phyloP scores from a whole-genome alignment of 2,888 invertebrate species.

The Acanthococcus lagerstroemiae region DNA sequence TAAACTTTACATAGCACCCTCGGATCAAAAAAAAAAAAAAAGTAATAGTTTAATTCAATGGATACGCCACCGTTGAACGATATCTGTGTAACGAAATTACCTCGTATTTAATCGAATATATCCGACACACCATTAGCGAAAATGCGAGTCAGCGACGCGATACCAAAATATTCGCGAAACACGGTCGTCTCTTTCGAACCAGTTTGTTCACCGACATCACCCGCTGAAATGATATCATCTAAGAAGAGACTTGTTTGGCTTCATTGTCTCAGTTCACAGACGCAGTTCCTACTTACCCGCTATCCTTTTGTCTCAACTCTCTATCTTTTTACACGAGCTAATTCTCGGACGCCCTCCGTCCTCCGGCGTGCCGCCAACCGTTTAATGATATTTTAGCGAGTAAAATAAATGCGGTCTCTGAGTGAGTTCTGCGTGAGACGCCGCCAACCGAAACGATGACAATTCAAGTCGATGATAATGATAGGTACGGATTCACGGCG shows the following conservation, averaged over 20 bases:
- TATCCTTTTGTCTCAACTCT: neutral
- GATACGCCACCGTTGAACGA: too few relatives aligned
- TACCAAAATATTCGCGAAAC: neutral
- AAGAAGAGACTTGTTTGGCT: constrained; percentile 1
- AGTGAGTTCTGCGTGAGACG: neutral
- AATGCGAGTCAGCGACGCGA: neutral
- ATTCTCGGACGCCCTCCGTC: neutral
- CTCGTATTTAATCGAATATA: too few relatives aligned
- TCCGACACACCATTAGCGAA: too few relatives aligned
- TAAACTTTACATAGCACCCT: too few relatives aligned
- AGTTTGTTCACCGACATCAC: constrained; percentile 16
- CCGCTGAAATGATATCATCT: constrained; percentile 16
- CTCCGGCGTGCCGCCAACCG: too few relatives aligned
- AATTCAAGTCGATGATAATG: constrained; percentile 1
- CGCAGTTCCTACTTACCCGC: constrained; percentile 1
- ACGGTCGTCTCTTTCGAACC: constrained; percentile 7
- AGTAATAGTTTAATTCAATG: too few relatives aligned
- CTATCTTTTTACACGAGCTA: neutral
- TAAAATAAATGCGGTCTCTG: too few relatives aligned
- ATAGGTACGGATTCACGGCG: neutral
- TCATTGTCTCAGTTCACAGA: neutral
- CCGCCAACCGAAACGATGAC: constrained; percentile 20
- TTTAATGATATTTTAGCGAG: too few relatives aligned
- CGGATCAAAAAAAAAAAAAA: too few relatives aligned
- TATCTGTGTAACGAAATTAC: too few relatives aligned